Base-by-base conservation (phyloP, 2,797 vertebrate species). In the Myiotriccus ornatus region DNA sequence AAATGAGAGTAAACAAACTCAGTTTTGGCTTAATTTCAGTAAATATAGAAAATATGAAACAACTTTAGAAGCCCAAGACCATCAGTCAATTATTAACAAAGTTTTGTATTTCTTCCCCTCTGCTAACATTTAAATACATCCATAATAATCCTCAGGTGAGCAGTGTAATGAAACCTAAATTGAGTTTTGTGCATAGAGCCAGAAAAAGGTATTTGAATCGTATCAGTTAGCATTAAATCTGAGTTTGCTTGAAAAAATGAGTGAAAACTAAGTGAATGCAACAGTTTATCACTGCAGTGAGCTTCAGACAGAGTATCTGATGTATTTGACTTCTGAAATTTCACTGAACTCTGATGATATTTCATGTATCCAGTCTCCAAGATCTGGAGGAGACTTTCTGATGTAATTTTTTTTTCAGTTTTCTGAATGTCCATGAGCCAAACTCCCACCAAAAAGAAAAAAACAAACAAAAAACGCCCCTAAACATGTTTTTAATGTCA, bases 341-440 rank as follows among this genome's bases (percentile, higher is more conserved):
- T 65, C 24, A 41, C 12, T 43, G 16, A 78, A 50, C 7, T 55
- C 39, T 77, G 35, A 52, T n/a, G 5, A 49, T n/a, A 11, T 57
- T 55, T 46, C 15, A 49, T 4, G 0, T 75, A 22, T 15, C 9
- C 22, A 43, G 20, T 43, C 30, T 47, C 27, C 56, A 69, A 44
- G 22, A 35, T 47, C 55, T 73, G 25, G 13, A 60, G 10, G 21
- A 24, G 5, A 30, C 4, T 7, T 80, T 73, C 27, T 0, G 0
- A 73, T 13, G 2, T 6, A 55, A 7, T 57, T 35, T 52, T 56
- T 39, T 69, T 69, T 55, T 25, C 3, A 25, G 3, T 75, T 87
- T 89, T 56, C 53, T 87, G 14, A 30, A 52, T 85, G 84, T 87
- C 14, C 27, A 14, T 62, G 4, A 30, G 47, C 11, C 32, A 79